A percentile compares a stretch with the other conserved stretches of the same genome.
These are phyloP conservation scores for Acyrthosiphon pisum DNA, from an alignment of 1,140 invertebrate species.

Conservation along the genomic window DNA sequence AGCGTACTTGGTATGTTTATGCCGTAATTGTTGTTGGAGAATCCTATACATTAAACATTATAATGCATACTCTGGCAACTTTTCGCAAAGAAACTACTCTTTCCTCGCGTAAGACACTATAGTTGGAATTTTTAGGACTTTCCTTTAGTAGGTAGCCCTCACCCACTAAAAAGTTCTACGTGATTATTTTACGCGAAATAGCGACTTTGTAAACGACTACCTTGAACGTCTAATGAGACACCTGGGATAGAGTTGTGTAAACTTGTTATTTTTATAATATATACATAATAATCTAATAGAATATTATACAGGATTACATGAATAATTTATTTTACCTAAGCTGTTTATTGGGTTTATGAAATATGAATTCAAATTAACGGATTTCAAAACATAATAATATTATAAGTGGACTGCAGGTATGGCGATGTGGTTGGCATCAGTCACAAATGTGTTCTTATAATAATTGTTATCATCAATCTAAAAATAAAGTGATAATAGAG, in stretches of 20 bases:
- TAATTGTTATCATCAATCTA: background rate
- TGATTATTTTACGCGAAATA: background rate
- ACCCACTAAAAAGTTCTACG: background rate
- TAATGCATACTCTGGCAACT: slow-evolving; percentile 16
- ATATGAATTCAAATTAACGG: background rate
- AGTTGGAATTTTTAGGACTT: slow-evolving; percentile 28
- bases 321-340: background rate
- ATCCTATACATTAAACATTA: background rate
- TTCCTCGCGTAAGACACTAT: background rate
- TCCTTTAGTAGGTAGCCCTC: background rate
- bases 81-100: slow-evolving; percentile 31
- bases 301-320: background rate
- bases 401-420: too few relatives aligned
- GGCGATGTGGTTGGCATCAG: too few relatives aligned
- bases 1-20: background rate
- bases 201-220: background rate
- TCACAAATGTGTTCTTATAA: too few relatives aligned
- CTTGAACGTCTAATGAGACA: slow-evolving; percentile 8
- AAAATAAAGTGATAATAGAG: background rate
- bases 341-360: background rate
- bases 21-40: slow-evolving; percentile 14
- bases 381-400: background rate
- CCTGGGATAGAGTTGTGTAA: background rate
- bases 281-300: background rate
- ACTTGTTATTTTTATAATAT: slow-evolving; percentile 27